phyloP scores from a whole-genome alignment of 2,888 invertebrate species.

The Hetaerina titia region DNA sequence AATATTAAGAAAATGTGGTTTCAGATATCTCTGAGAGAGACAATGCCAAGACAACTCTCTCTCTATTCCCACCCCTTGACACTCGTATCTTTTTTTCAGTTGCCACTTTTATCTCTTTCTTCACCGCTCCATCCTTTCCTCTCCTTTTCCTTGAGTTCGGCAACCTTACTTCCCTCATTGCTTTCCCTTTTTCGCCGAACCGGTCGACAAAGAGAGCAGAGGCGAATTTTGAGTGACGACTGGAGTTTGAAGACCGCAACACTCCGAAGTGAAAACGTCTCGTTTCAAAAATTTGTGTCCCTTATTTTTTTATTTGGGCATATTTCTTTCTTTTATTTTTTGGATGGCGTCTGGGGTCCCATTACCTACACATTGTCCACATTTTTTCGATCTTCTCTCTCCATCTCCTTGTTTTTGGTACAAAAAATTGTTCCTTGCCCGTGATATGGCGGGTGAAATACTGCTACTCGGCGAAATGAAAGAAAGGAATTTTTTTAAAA shows the following conservation, averaged over 20 bases:
- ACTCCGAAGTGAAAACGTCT: not conserved
- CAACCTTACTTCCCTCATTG: not conserved
- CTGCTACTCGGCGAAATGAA: slow-evolving; percentile 4
- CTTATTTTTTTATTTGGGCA: not conserved
- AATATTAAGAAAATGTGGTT: slow-evolving; percentile 51
- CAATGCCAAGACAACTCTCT: not conserved
- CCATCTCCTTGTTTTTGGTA: not conserved
- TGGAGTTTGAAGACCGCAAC: not conserved
- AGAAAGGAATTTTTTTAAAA: not conserved
- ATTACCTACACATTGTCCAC: not conserved
- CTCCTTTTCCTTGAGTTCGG: not conserved
- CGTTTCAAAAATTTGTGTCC: not conserved
- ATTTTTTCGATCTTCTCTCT: not conserved
- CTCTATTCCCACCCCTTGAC: not conserved
- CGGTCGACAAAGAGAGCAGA: not conserved
- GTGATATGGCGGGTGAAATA: slow-evolving; percentile 5
- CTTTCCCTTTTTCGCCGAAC: not conserved
- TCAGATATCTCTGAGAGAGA: slow-evolving; percentile 17
- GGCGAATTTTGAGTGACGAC: not conserved
- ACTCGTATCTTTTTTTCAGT: not conserved
- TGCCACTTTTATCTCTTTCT: not conserved
- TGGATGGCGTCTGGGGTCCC: not conserved
- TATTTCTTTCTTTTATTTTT: slow-evolving; percentile 1
- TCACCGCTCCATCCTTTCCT: not conserved
- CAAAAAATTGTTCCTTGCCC: not conserved